phyloP scores from a whole-genome alignment of 1,140 invertebrate genomes.

The Drosophila ananassae region DNA sequence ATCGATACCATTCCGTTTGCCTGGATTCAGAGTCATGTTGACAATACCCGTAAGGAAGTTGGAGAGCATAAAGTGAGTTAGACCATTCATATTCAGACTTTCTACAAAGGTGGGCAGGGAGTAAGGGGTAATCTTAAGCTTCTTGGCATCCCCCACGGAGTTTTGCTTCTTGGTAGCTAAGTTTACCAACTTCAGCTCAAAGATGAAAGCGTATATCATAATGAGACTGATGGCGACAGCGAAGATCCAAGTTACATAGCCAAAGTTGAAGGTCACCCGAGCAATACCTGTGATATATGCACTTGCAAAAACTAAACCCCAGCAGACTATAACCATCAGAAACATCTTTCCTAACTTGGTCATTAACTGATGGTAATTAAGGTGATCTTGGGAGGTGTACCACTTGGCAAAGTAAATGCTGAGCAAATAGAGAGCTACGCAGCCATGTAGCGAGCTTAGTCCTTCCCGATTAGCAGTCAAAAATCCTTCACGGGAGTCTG shows the following conservation, averaged over 20 bases:
- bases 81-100: slow-evolving; percentile 61
- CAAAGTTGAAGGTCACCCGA: slow-evolving; percentile 61
- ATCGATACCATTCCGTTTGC: slow-evolving; percentile 16
- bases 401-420: slow-evolving; percentile 86
- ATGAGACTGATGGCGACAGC: slow-evolving; percentile 24
- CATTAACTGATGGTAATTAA: slow-evolving; percentile 21
- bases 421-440: slow-evolving; percentile 92
- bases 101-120: slow-evolving; percentile 49
- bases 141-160: not conserved
- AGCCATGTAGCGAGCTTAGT: slow-evolving; percentile 92
- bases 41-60: slow-evolving; percentile 69
- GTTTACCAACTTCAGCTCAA: slow-evolving; percentile 41
- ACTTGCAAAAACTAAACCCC: slow-evolving; percentile 30
- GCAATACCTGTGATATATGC: slow-evolving; percentile 42
- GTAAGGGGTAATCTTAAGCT: not conserved
- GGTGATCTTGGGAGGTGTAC: slow-evolving; percentile 38
- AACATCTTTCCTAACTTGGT: slow-evolving; percentile 41
- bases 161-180: not conserved
- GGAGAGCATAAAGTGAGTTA: slow-evolving; percentile 59
- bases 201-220: slow-evolving; percentile 47
- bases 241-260: slow-evolving; percentile 51
- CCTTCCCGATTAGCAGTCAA: slow-evolving; percentile 95
- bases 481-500: slow-evolving; percentile 86
- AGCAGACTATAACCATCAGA: not conserved
- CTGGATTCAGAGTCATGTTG: slow-evolving; percentile 57